A percentile compares a stretch with the other conserved stretches of the same genome.
These are phyloP conservation scores for Micrastur ruficollis DNA, from an alignment of 2,797 vertebrate species.

Conservation along the genomic window DNA sequence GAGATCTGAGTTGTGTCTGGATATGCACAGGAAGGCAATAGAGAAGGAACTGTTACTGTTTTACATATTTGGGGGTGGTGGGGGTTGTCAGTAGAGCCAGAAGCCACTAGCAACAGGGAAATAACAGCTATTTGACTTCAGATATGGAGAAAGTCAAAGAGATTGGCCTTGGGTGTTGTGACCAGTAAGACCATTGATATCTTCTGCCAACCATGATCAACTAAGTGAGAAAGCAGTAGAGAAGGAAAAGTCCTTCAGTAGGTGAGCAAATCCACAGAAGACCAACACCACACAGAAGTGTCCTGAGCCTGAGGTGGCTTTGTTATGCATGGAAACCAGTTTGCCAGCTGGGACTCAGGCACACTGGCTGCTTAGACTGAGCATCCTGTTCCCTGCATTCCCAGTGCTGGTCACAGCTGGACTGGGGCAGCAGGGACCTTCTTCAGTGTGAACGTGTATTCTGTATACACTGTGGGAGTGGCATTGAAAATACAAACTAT, in stretches of 20 bases:
- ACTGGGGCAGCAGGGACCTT: not conserved
- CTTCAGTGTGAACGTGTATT: not conserved
- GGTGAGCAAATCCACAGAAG: not conserved
- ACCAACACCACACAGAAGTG: not conserved
- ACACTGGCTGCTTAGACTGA: not conserved
- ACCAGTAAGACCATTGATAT: not conserved
- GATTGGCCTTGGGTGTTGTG: not conserved
- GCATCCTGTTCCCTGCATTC: not conserved
- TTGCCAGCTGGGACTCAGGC: not conserved
- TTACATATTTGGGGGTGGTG: not conserved
- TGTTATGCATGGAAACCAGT: not conserved
- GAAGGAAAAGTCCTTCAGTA: not conserved
- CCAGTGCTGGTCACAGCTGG: rapidly evolving
- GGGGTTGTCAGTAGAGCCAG: not conserved
- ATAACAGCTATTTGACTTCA: not conserved
- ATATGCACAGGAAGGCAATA: not conserved
- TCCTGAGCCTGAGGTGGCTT: not conserved
- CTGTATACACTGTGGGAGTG: not conserved
- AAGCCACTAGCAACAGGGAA: not conserved
- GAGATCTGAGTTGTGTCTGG: not conserved
- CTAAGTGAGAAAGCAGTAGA: not conserved
- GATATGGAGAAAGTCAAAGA: not conserved
- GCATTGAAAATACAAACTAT: not conserved
- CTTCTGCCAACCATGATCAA: not conserved
- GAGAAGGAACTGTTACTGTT: not conserved